Evolutionary conservation across 2,797 vertebrate species (phyloP), one percentile per base, ranked within the genome.

Genomic region (Myripristis murdjan): DNA sequence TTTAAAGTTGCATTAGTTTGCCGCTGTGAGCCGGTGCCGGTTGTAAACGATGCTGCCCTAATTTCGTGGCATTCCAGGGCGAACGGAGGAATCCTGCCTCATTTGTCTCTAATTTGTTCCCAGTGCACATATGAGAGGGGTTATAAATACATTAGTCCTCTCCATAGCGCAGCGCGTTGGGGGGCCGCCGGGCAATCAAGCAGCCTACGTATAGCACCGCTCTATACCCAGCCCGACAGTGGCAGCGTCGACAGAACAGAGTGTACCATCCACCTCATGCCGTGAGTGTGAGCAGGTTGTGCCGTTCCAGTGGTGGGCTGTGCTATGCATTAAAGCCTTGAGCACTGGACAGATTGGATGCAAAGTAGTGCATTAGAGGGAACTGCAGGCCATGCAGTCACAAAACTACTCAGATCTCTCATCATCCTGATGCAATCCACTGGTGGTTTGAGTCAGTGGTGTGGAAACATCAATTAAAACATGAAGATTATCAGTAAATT

Each of bases 391-490:
- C 69, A 22, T 14, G 54, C 72, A 78, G 73, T 80, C 51, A 48
- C 71, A 64, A 75, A 85, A 73, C 71, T 70, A 52, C 82, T 74
- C 59, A 0, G 79, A 87, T 89, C 84, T 83, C 74, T 82, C 69
- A 85, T 77, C 63, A 75, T 66, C 72, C 83, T 80, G 72, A 88
- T 84, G 84, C 61, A 87, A 89, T 89, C 84, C 85, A 90, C 78
- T 48, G 24, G 86, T 86, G 87, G 83, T 84, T 91, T 86, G 80
- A 90, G 69, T 84, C 82, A 82, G 78, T 81, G 81, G 79, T 77
- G 91, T 60, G 57, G 87, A 93, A 93, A 93, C 92, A 91, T 92
- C 89, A 92, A 92, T 92, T 92, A 93, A 92, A 92, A 91, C 79
- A 90, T 76, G 83, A 87, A 75, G 63, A 93, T 93, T 89, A 93